Evolutionary conservation across 2,888 invertebrate species (phyloP), one percentile per base, ranked within the genome.

Genomic region (Rhogogaster chlorosoma): DNA sequence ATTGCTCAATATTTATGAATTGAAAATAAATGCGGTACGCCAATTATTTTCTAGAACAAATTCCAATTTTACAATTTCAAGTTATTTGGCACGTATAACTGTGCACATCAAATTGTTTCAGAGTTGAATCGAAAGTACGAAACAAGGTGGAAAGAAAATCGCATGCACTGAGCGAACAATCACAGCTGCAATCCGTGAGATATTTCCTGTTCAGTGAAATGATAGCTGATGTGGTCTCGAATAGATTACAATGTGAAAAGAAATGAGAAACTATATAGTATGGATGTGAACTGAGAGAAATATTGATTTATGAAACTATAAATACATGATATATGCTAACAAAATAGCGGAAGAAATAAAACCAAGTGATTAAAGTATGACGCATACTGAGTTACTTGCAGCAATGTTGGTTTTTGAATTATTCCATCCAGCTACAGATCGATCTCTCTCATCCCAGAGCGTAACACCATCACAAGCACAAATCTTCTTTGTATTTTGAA

Each of bases 391-490:
- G 53, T 86, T 77, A 42, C 83, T 84, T 80, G 83, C 83, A 26
- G 73, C 15, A 22, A 49, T 32, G 36, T 36, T 45, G 45, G n/a
- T 45, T 15, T 61, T 32, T 38, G 71, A 3, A 83, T 85, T 83
- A 26, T 83, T 83, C 36, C 57, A n/a, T 0, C 94, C 94, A 82
- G 94, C 94, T 26, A 95, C 90, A 0, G 96, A 96, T 75, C 94
- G 94, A 86, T 96, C 95, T 73, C 96, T 94, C 93, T 98, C 98
- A 92, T 98, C 98, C 98, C 98, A 98, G 12, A 98, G 95, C 0
- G 97, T 96, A 0, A 97, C 95, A 0, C 98, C 98, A 94, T 98
- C 98, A 93, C 98, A 98, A 1, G 97, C 97, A 94, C 98, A 98
- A 84, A 98, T 96, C 15, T 96, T 96, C 91, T 98, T 98, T 0